Evolutionary conservation across 1,140 invertebrate species (phyloP).

Genomic region (Teleogryllus occipitalis): DNA sequence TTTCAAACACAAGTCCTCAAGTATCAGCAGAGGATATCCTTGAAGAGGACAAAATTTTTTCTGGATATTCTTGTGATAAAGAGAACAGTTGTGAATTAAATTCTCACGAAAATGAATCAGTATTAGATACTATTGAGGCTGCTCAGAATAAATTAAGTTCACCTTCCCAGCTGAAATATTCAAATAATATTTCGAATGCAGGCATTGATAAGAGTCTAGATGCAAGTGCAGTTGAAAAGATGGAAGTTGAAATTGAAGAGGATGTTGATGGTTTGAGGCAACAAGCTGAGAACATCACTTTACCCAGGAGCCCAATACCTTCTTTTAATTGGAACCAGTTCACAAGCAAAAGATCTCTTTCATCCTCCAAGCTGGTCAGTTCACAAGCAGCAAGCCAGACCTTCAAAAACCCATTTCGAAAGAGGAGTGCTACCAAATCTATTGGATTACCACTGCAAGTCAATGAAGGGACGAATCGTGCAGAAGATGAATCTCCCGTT

Average conservation of each 20-base stretch:
- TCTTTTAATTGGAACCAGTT: background rate
- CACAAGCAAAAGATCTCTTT: background rate
- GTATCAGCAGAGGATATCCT: background rate
- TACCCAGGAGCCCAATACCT: background rate
- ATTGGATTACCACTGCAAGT: no score
- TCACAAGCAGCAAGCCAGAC: background rate
- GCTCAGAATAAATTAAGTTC: background rate
- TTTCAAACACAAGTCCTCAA: background rate
- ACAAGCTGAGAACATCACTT: background rate
- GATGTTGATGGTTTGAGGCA: background rate
- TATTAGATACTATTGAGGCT: background rate
- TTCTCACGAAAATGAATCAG: background rate
- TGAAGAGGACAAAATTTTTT: background rate
- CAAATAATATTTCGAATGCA: no score
- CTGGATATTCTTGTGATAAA: background rate
- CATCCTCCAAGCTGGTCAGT: background rate
- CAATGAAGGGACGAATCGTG: no score
- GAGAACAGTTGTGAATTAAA: background rate
- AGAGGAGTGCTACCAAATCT: background rate
- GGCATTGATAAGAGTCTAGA: background rate
- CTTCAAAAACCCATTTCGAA: background rate
- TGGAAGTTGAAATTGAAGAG: background rate
- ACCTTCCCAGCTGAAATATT: no score
- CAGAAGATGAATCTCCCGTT: no score
- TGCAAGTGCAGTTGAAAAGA: background rate